phyloP scores from a whole-genome alignment of 2,888 invertebrate species.

The Pheosia tremula region DNA sequence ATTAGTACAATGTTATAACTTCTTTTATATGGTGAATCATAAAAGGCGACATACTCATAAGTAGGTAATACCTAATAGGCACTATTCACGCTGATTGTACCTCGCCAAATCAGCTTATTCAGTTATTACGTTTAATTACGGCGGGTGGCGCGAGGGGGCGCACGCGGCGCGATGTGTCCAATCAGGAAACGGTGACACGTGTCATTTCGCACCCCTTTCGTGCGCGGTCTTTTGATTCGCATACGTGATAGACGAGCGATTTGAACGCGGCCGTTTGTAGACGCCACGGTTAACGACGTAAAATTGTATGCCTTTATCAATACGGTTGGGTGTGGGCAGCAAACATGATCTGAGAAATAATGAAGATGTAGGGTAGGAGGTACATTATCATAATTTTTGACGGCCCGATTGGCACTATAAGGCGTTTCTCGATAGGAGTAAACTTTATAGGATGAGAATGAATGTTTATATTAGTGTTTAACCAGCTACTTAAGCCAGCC shows the following conservation, averaged over 20 bases:
- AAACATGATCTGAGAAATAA: too few species aligned
- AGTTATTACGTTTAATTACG: conserved; percentile 68
- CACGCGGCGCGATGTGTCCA: conserved; percentile 62
- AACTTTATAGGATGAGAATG: too few species aligned
- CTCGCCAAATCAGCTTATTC: conserved; percentile 69
- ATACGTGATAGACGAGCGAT: conserved; percentile 46
- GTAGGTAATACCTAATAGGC: conserved; percentile 13
- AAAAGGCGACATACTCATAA: not conserved
- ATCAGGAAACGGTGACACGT: conserved; percentile 75
- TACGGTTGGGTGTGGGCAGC: too few species aligned
- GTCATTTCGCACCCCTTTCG: conserved; percentile 78
- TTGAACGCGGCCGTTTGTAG: conserved; percentile 7
- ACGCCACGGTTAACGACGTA: not conserved
- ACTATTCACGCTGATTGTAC: not conserved
- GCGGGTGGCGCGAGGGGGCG: conserved; percentile 38
- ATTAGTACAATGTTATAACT: too few species aligned
- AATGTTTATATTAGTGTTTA: too few species aligned
- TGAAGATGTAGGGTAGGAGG: too few species aligned
- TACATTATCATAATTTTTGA: too few species aligned
- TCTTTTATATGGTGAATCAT: too few species aligned
- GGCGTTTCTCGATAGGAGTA: too few species aligned
- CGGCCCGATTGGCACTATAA: too few species aligned
- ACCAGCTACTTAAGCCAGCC: too few species aligned
- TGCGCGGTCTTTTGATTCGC: conserved; percentile 71
- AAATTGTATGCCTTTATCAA: too few species aligned